Percentiles rank a stretch among this genome's conserved stretches.
These are phyloP conservation scores for Cryptotis parvus DNA, from an alignment of 2,113 vertebrate species.

Conservation along the genomic window DNA sequence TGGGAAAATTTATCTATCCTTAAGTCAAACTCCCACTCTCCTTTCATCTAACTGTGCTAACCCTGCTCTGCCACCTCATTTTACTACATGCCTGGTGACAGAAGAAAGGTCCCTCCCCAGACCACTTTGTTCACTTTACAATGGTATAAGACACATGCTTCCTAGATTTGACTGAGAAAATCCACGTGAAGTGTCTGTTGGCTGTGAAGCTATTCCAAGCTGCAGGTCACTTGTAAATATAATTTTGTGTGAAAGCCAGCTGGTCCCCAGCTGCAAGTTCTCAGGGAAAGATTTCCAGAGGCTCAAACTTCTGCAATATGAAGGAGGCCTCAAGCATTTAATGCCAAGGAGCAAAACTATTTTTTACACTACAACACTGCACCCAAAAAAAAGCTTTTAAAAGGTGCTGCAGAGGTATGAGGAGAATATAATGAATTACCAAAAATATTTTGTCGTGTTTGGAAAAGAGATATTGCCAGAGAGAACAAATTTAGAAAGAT, in stretches of 20 bases:
- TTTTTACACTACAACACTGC: not conserved
- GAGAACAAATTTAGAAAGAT: not conserved
- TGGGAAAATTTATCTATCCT: not conserved
- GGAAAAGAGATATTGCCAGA: not conserved
- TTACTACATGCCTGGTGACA: not conserved
- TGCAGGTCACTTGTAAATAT: not conserved
- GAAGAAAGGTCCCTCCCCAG: fast-evolving
- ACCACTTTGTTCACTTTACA: not conserved
- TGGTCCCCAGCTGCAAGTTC: not conserved
- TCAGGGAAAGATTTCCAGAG: not conserved
- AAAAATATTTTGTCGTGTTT: not conserved
- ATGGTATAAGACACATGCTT: not conserved
- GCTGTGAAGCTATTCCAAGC: not conserved
- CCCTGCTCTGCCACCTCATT: fast-evolving
- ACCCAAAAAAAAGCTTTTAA: not conserved
- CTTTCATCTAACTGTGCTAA: not conserved
- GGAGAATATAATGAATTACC: not conserved
- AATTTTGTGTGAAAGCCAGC: constrained; percentile 23
- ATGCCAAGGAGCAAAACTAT: not conserved
- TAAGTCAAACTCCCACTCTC: not conserved
- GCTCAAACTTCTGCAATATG: not conserved
- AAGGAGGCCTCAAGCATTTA: not conserved
- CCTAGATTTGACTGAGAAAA: not conserved
- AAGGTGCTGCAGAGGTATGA: not conserved
- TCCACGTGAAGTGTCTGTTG: fast-evolving